Evolutionary conservation across 1,140 invertebrate genomes (phyloP).

Genomic region (Mactra quadrangularis): DNA sequence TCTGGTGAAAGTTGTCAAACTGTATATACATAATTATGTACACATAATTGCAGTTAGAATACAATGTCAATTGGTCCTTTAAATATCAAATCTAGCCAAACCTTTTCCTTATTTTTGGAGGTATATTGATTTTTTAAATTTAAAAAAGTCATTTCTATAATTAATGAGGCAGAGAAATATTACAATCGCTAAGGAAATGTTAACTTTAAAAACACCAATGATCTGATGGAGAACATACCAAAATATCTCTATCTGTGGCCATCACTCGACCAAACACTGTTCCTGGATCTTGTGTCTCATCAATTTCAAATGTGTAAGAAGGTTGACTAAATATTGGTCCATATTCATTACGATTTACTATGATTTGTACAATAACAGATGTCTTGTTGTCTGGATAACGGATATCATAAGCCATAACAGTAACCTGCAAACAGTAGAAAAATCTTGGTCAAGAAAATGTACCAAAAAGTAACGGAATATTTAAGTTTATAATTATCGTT

Average conservation of each 20-base stretch:
- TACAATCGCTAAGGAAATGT: conserved; percentile 18
- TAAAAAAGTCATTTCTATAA: too few relatives aligned
- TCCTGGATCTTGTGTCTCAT: conserved; percentile 38
- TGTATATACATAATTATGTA: too few relatives aligned
- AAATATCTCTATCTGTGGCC: conserved; percentile 64
- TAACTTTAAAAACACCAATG: conserved; percentile 21
- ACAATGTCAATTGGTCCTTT: too few relatives aligned
- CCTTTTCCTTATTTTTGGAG: too few relatives aligned
- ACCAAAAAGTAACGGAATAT: too few relatives aligned
- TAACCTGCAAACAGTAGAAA: conserved; percentile 58
- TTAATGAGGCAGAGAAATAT: too few relatives aligned
- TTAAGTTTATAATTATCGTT: too few relatives aligned
- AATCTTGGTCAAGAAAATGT: too few relatives aligned
- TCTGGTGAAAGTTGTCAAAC: too few relatives aligned
- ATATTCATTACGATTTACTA: conserved; percentile 69
- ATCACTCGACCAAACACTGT: conserved; percentile 58
- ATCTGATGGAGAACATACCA: conserved; percentile 23
- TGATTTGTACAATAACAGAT: conserved; percentile 66
- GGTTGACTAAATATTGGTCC: conserved; percentile 63
- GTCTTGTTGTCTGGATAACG: conserved; percentile 64
- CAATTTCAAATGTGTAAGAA: conserved; percentile 54
- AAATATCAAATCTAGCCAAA: too few relatives aligned
- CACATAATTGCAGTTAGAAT: too few relatives aligned
- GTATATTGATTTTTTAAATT: too few relatives aligned
- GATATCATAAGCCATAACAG: conserved; percentile 67